phyloP scores from a whole-genome alignment of 2,797 vertebrate species.

The Syndactyla subalaris region DNA sequence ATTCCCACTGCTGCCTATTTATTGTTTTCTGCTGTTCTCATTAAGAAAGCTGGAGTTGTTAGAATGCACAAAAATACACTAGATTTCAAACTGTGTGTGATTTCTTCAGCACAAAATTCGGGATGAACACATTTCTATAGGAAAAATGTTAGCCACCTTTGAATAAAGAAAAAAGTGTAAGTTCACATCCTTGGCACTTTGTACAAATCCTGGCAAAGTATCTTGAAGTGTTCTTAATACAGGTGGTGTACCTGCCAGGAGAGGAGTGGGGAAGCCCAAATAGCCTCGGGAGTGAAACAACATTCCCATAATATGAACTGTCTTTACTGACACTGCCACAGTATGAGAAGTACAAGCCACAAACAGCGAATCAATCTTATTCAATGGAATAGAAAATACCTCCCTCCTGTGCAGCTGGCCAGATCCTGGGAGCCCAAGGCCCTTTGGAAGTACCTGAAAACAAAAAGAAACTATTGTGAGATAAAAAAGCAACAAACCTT shows the following conservation, averaged over 20 bases:
- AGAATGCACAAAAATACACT: background rate
- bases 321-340: background rate
- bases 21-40: slow-evolving; percentile 55
- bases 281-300: background rate
- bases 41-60: slow-evolving; percentile 20
- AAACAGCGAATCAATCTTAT: background rate
- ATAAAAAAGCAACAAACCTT: background rate
- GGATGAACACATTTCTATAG: background rate
- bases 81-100: slow-evolving; percentile 19
- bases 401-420: background rate
- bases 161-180: background rate
- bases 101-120: slow-evolving; percentile 13
- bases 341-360: background rate
- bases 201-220: background rate
- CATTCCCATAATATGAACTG: background rate
- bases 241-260: background rate
- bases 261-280: background rate
- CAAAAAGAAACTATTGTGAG: background rate
- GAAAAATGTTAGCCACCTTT: slow-evolving; percentile 12
- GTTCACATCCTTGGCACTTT: no score
- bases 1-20: slow-evolving; percentile 35
- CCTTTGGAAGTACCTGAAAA: background rate
- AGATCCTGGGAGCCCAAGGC: background rate
- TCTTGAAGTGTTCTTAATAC: background rate
- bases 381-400: background rate